Base-by-base conservation (phyloP, 1,140 invertebrate species). In the Sweltsa coloradensis region DNA sequence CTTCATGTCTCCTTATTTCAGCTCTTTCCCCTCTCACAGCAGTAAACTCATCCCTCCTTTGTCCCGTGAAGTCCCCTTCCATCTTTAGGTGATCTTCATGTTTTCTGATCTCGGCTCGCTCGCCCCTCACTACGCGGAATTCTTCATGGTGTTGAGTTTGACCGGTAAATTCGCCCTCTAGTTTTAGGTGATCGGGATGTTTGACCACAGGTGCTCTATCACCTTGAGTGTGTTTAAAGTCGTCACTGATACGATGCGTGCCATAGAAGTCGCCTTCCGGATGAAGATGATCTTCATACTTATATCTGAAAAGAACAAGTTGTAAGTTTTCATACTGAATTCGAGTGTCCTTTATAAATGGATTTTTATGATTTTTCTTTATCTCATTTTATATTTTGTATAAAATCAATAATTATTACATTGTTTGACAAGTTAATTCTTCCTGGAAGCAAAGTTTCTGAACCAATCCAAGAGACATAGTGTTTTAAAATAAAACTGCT, bases 1-100 rank as follows among this genome's bases (percentile, higher is more conserved):
- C 72, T 50, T 65, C 59, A 34, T 51, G 65, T 43, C 45, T 58
- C 34, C 48, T 45, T 13, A 76, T 61, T 41, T 79, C 72, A 2
- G 75, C 68, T 53, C 71, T 63, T 58, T 78, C 74, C n/a, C 74
- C 73, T 53, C 63, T 70, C 6, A 71, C 65, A 41, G 67, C 60
- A 22, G 31, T 45, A 44, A 45, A 55, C 19, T 49, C 45, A 14
- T 58, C 53, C 34, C 42, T 53, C 31, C 54, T 51, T 3, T 62
- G 63, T 34, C 56, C 62, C 14, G 66, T 61, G 49, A 72, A 72
- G 14, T 66, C 62, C 26, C 70, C 67, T 39, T 65, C 61, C 44
- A 55, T 57, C 56, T 48, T 7, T 64, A 13, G 14, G 9, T 18
- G 5, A 34, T 34, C n/a, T 5, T n/a, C 3, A 18, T 45, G 26